phyloP scores from a whole-genome alignment of 2,888 invertebrate species.

The Meliscaeva auricollis region DNA sequence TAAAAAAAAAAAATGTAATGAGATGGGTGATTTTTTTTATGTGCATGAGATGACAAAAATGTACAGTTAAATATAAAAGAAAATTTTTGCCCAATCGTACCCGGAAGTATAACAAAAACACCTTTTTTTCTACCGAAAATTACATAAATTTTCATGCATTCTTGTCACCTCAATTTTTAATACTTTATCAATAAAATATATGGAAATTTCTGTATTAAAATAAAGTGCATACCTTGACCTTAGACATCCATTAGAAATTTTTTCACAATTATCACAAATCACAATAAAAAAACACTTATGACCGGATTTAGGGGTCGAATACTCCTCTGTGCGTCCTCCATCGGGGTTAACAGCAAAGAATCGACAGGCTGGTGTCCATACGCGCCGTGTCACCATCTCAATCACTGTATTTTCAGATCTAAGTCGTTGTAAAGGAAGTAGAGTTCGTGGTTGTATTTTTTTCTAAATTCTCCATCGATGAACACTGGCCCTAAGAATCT shows the following conservation, averaged over 20 bases:
- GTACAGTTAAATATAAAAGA: background rate
- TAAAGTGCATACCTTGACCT: constrained; percentile 10
- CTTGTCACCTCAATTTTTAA: background rate
- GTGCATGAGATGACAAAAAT: background rate
- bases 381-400: no score
- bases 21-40: background rate
- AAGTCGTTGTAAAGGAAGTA: no score
- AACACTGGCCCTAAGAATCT: no score
- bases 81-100: background rate
- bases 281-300: constrained; percentile 2
- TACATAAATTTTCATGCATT: background rate
- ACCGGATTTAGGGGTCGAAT: constrained; percentile 9
- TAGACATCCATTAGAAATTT: constrained; percentile 1
- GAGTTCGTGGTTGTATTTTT: no score
- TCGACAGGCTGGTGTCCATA: no score
- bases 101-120: constrained; percentile 3
- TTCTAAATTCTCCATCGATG: no score
- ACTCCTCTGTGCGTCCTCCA: constrained; percentile 20
- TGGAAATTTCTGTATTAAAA: background rate
- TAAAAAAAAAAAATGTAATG: background rate
- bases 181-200: background rate
- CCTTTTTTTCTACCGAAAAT: background rate
- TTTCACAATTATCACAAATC: constrained; percentile 12
- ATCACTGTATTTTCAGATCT: no score
- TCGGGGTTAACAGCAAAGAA: no score